Base-by-base conservation (phyloP, 1,140 invertebrate genomes). In the Magallana angulata region DNA sequence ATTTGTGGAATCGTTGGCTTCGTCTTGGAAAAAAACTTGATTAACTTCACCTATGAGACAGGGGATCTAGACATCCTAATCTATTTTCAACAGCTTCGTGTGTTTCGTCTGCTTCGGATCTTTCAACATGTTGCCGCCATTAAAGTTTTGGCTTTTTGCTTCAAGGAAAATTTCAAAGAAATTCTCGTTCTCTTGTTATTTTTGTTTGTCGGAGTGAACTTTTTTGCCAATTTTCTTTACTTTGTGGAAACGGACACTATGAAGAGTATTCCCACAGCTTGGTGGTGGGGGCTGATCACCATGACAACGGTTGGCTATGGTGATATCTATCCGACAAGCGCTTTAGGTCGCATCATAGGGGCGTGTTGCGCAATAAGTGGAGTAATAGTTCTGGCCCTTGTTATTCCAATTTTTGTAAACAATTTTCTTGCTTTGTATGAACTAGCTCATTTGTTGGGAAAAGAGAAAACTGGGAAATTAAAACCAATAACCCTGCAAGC, bases 281-380 rank as follows among this genome's bases (percentile, higher is more conserved):
- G 99, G 87, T 99, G 98, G 98, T 99, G 98, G 98, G 98, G 98
- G n/a, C 95, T 99, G 93, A 98, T 99, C 89, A 99, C 98, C 68
- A 99, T 99, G 98, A 99, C 98, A 89, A 99, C 98, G 0, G 98
- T 99, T 48, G 98, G 98, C 24, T 99, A 99, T 94, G 98, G 98
- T 56, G 93, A 94, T 76, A 87, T 93, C 9, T 58, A 68, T 56
- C 36, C 9, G 90, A 81, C 85, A 84, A 84, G n/a, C 36, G 48
- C 48, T n/a, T 82, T 90, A 30, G 94, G 94, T 1, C 94, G 94
- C 36, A 62, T 95, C 89, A 97, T 98, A n/a, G 97, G 97, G 0
- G 97, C 97, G 1, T 94, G 98, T 0, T 98, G 97, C 94, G 97
- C 97, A 5, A 93, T 98, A n/a, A 97, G 97, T 18, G 97, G 98